Conservation (phyloP, 2,113 vertebrate genomes). For the Podarcis cretensis region DNA sequence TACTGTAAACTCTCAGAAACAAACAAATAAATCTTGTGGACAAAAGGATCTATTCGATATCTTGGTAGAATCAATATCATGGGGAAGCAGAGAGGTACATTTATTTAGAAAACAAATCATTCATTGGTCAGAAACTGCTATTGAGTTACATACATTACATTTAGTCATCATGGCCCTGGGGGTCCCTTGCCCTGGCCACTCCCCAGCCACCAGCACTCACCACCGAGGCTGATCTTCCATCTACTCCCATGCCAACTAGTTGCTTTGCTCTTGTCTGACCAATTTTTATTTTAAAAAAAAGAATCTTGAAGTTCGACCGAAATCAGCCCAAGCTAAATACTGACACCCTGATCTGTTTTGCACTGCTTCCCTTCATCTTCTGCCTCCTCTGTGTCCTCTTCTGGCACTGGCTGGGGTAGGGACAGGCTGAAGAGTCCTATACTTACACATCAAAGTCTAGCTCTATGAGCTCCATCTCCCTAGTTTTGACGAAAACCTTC, state of each 20-base stretch:
- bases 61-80: background rate
- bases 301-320: too few relatives aligned
- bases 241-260: background rate
- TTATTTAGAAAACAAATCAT: background rate
- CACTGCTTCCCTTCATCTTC: too few relatives aligned
- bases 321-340: too few relatives aligned
- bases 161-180: background rate
- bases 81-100: background rate
- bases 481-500: background rate
- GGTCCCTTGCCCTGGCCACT: background rate
- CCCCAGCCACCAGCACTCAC: background rate
- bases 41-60: background rate
- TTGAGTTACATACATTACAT: background rate
- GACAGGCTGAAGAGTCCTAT: too few relatives aligned
- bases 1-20: slow-evolving; percentile 5
- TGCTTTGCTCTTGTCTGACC: background rate
- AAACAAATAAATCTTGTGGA: background rate
- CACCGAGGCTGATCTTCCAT: too few relatives aligned
- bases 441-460: background rate
- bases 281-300: too few relatives aligned
- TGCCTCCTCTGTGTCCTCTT: too few relatives aligned
- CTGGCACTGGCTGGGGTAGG: too few relatives aligned
- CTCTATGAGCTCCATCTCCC: background rate
- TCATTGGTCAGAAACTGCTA: background rate
- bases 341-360: too few relatives aligned